phyloP scores from a whole-genome alignment of 2,888 invertebrate genomes.

The Cheilosia vernalis region DNA sequence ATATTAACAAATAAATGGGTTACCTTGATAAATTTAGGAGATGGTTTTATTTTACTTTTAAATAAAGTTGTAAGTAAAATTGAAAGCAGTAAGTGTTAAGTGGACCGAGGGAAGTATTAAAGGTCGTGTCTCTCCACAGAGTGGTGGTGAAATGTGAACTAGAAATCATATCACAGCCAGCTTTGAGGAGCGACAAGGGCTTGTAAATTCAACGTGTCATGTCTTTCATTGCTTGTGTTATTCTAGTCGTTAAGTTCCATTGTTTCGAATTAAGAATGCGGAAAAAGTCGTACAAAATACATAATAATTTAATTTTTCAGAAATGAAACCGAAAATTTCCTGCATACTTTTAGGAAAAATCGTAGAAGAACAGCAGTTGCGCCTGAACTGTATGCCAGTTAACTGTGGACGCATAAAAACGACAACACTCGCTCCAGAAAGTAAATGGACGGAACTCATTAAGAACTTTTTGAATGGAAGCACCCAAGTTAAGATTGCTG shows the following conservation, averaged over 20 bases:
- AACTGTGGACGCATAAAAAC: too few relatives aligned
- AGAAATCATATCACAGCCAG: slow-evolving; percentile 80
- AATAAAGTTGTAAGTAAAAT: background rate
- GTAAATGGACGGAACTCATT: background rate
- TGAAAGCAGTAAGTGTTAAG: background rate
- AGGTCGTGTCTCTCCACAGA: slow-evolving; percentile 78
- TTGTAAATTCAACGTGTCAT: slow-evolving; percentile 39
- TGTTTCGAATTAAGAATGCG: too few relatives aligned
- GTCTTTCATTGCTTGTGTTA: too few relatives aligned
- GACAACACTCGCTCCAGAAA: too few relatives aligned
- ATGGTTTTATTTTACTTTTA: slow-evolving; percentile 12
- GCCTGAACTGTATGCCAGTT: too few relatives aligned
- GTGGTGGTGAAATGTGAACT: slow-evolving; percentile 79
- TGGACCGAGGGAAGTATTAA: background rate
- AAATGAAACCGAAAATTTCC: too few relatives aligned
- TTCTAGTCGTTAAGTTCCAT: too few relatives aligned
- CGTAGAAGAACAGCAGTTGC: too few relatives aligned
- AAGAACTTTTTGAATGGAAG: background rate
- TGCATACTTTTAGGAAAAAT: too few relatives aligned
- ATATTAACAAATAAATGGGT: slow-evolving; percentile 63
- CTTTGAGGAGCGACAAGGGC: slow-evolving; percentile 80
- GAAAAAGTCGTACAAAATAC: too few relatives aligned
- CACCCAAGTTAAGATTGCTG: too few relatives aligned
- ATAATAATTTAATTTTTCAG: too few relatives aligned
- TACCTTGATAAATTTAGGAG: slow-evolving; percentile 58